Evolutionary conservation across 1,140 invertebrate genomes (phyloP), one percentile per base, ranked within the genome.

Genomic region (Drosophila ananassae): DNA sequence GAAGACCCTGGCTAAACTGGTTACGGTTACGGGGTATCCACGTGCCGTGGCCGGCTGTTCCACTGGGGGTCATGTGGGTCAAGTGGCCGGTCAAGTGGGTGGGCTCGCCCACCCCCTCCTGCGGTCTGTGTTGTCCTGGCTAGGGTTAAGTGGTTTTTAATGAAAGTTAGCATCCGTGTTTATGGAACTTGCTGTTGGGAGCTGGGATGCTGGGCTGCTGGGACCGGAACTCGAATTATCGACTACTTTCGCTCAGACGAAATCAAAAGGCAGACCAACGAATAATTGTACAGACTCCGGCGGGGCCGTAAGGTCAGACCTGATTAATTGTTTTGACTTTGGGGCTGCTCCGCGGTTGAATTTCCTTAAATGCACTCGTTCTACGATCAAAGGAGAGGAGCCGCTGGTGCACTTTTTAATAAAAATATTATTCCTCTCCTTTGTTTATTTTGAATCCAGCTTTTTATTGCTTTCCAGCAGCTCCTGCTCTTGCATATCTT

Each of bases 141-240:
- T 63, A 72, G 75, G 83, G 79, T 83, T 87, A 87, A 87, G 84
- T 87, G 83, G 78, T 76, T 87, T 87, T 87, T 87, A 87, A 87
- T 87, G 83, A 87, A 87, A 87, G 83, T 87, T 87, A 84, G 79
- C 80, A 87, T 85, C 79, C 83, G 83, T 60, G 89, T 89, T 73
- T 79, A 82, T 89, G 83, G 75, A 84, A 83, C 79, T 87, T 82
- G 71, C 82, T 78, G 75, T 79, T 75, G 75, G 57, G 72, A 87
- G 77, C 89, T 78, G 67, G 68, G 75, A 24, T 47, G 34, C 2
- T 32, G 30, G 32, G 32, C 32, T 32, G 63, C 72, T 59, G 37
- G 41, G 39, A 37, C 71, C 46, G 63, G 52, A 59, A 48, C 44
- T 62, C 61, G n/a, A 47, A 48, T 58, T 39, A 68, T 68, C 51